Evolutionary conservation across 2,113 vertebrate genomes (phyloP).

Genomic region (Pardalotus punctatus): DNA sequence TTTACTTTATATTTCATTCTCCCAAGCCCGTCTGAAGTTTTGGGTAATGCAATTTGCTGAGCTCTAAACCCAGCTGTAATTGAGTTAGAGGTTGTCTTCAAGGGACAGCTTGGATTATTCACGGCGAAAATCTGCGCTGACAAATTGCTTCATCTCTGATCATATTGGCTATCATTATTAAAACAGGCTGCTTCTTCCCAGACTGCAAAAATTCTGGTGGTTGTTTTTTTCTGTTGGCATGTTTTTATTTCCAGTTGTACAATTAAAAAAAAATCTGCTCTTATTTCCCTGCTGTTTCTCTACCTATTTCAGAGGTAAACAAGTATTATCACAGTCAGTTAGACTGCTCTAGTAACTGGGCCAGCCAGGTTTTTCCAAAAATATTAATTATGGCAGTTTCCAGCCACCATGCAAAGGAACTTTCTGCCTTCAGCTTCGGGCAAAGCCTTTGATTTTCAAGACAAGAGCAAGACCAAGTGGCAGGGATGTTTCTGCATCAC

Average conservation of each 20-base stretch:
- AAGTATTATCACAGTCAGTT: not conserved
- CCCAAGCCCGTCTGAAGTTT: not conserved
- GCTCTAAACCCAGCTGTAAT: slow-evolving; percentile 16
- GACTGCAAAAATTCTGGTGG: not conserved
- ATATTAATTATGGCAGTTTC: not conserved
- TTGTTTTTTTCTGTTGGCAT: not conserved
- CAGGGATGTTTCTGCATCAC: not conserved
- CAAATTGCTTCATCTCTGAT: not conserved
- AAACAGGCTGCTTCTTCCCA: not conserved
- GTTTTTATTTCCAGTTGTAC: not conserved
- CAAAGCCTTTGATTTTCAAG: not conserved
- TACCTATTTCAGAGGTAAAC: not conserved
- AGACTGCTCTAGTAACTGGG: not conserved
- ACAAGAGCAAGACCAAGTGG: not conserved
- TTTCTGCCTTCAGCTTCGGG: not conserved
- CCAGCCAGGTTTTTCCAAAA: not conserved
- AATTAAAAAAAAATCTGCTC: not conserved
- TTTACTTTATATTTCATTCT: not conserved
- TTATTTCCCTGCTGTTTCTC: not conserved
- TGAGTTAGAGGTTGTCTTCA: slow-evolving; percentile 25
- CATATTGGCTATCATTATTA: not conserved
- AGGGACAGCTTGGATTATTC: slow-evolving; percentile 8
- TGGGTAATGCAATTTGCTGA: slow-evolving; percentile 23
- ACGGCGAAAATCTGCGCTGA: not conserved
- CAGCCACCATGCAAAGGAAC: not conserved